Evolutionary conservation across 2,113 vertebrate genomes (phyloP).

Genomic region (Marmota monax): DNA sequence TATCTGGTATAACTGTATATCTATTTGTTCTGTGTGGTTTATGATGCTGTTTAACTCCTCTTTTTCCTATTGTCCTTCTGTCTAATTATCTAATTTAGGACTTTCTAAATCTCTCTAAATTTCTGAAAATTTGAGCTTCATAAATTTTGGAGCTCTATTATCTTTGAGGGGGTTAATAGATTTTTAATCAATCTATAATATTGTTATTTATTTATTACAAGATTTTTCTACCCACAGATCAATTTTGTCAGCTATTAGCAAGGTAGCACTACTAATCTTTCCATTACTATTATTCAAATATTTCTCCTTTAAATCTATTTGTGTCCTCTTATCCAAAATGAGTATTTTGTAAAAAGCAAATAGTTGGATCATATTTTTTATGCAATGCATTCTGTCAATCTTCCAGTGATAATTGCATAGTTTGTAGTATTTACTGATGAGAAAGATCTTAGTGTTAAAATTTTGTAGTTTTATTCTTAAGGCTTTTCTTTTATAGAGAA

Average conservation of each 20-base stretch:
- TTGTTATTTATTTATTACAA: background rate
- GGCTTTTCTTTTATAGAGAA: background rate
- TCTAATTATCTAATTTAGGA: background rate
- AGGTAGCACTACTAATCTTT: background rate
- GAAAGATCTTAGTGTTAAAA: background rate
- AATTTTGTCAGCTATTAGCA: background rate
- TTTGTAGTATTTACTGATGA: background rate
- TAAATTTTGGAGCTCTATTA: background rate
- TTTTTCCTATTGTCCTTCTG: no score
- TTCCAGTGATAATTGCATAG: background rate
- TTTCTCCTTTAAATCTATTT: background rate
- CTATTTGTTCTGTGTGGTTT: background rate
- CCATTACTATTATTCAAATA: background rate
- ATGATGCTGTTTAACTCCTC: background rate
- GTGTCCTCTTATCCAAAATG: background rate
- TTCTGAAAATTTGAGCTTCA: background rate
- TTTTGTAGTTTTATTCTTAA: background rate
- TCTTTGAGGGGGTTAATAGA: background rate
- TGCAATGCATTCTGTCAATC: background rate
- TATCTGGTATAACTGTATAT: no score
- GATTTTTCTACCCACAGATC: background rate
- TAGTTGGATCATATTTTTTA: background rate
- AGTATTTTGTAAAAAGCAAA: background rate
- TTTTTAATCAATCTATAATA: background rate
- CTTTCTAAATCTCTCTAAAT: background rate